Conservation (phyloP, 2,113 vertebrate genomes). For the Hipposideros armiger region DNA sequence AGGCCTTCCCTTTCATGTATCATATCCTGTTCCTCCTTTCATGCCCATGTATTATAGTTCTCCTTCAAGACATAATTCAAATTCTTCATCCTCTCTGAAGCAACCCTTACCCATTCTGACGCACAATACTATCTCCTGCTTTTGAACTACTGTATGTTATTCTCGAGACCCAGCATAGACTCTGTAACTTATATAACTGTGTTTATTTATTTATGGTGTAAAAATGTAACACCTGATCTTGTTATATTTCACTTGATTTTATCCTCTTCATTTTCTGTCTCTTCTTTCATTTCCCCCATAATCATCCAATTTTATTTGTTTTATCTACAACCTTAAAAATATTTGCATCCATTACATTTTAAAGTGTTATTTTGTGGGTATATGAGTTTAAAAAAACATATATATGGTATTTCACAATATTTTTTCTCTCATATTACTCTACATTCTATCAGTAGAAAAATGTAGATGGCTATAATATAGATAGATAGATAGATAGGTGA, state of each 20-base stretch:
- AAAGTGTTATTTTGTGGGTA: neutral
- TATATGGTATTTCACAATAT: neutral
- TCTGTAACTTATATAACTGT: neutral
- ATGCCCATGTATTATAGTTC: constrained; percentile 36
- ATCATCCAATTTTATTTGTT: neutral
- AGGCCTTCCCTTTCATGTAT: constrained; percentile 51
- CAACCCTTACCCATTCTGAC: neutral
- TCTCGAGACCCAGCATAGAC: constrained; percentile 14
- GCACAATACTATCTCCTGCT: neutral
- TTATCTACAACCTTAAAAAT: constrained; percentile 6
- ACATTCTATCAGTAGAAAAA: neutral
- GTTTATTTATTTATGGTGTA: constrained; percentile 33
- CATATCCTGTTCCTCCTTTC: constrained; percentile 37
- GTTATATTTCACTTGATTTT: constrained; percentile 16
- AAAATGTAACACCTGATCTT: neutral
- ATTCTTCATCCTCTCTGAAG: constrained; percentile 52
- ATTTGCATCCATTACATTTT: neutral
- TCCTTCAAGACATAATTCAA: constrained; percentile 60
- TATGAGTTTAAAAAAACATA: neutral
- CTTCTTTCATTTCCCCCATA: neutral
- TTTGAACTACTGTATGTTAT: constrained; percentile 44
- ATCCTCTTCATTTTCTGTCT: neutral
- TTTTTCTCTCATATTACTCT: neutral
- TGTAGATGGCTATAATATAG: neutral
- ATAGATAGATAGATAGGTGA: neutral